phyloP scores from a whole-genome alignment of 2,888 invertebrate genomes.

The Synergus gifuensis region DNA sequence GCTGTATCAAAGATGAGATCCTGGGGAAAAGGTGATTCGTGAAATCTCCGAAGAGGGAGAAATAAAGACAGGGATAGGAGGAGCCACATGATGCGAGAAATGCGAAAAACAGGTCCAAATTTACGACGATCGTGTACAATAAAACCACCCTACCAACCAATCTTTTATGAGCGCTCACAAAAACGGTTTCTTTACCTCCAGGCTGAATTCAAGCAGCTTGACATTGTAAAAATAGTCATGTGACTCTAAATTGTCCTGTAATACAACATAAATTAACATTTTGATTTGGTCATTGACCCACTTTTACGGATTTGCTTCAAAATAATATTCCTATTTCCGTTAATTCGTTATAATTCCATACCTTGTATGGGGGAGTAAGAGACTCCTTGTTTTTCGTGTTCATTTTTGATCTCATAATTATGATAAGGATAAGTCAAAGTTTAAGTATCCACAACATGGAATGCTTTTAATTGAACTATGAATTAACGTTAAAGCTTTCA shows the following conservation, averaged over 20 bases:
- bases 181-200: slow-evolving; percentile 13
- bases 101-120: slow-evolving; percentile 55
- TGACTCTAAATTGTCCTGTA: not conserved
- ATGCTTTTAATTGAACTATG: no score
- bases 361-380: no score
- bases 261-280: slow-evolving; percentile 4
- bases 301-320: not conserved
- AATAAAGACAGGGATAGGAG: slow-evolving; percentile 32
- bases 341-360: not conserved
- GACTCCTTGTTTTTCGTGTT: no score
- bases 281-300: not conserved
- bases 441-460: no score
- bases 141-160: slow-evolving; percentile 58
- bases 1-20: slow-evolving; percentile 40
- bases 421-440: no score
- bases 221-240: not conserved
- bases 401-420: no score
- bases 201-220: not conserved
- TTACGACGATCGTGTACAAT: slow-evolving; percentile 64
- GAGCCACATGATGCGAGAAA: slow-evolving; percentile 47
- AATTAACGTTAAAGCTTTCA: no score
- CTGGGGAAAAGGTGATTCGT: slow-evolving; percentile 30
- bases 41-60: slow-evolving; percentile 41
- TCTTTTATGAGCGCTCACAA: slow-evolving; percentile 57
- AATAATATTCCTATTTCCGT: not conserved